Base-by-base conservation (phyloP, 1,140 invertebrate genomes). In the Drosophila rufa region DNA sequence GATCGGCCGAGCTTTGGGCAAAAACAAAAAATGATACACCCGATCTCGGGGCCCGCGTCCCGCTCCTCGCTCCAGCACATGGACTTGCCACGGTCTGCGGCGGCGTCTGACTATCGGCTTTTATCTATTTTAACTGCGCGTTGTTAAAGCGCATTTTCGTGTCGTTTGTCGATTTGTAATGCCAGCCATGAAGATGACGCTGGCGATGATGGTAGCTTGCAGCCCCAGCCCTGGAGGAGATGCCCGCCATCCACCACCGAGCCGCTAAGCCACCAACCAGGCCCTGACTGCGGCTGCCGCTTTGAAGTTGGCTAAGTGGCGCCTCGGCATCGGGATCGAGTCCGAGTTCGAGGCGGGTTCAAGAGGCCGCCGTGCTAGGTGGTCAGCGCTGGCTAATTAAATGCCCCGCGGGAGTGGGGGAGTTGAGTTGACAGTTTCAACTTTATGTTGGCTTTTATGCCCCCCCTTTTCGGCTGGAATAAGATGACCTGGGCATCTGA, bases 101-200 rank as follows among this genome's bases (percentile, higher is more conserved):
- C 86, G 86, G 79, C 85, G 85, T 81, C 86, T 62, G 56, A 73
- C 69, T 90, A 91, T 91, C 86, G 79, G 70, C 82, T 90, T 92
- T 92, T 92, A 91, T 92, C 91, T 92, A 92, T 89, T 91, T 91
- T 92, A 92, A 92, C 82, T 89, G 79, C 75, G 74, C 60, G 79
- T 79, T 92, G 85, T 92, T 92, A 91, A 92, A 92, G 91, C 91
- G 82, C 91, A 91, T 92, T 92, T 91, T 92, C 91, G 87, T 92
- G 91, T 92, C 91, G 84, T 92, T 92, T 91, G 91, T 92, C 91
- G 81, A 89, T 91, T 91, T 89, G 87, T 92, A 90, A 86, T 91
- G 75, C 86, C 73, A 90, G 64, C 45, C 69, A 68, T 46, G 58
- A 70, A 66, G 47, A 68, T 69, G 66, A 45, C 64, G 66, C 60